phyloP scores from a whole-genome alignment of 2,888 invertebrate genomes.

The Ormyrus labotus region DNA sequence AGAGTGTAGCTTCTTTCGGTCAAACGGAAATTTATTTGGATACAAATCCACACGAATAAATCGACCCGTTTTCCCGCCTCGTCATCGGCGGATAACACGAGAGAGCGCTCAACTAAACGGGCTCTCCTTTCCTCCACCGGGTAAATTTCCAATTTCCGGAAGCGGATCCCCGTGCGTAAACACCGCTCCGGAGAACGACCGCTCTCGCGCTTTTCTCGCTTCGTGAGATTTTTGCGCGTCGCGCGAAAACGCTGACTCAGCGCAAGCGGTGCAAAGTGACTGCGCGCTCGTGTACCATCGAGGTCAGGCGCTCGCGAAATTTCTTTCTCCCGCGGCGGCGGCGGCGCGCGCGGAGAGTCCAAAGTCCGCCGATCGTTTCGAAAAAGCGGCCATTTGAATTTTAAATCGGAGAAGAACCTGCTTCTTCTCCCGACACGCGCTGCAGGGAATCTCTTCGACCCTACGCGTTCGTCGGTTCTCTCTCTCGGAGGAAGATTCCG shows the following conservation, averaged over 20 bases:
- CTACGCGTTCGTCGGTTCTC: not conserved
- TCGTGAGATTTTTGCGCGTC: not conserved
- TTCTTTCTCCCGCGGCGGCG: slow-evolving; percentile 26
- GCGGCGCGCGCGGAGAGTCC: not conserved
- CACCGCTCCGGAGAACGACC: not conserved
- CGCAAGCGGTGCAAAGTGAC: not conserved
- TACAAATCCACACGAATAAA: no score
- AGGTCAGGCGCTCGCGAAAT: slow-evolving; percentile 50
- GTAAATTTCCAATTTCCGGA: not conserved
- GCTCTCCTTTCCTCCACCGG: no score
- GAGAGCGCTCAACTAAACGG: no score
- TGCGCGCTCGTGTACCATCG: slow-evolving; percentile 20
- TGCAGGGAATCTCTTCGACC: no score
- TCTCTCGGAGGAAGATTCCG: not conserved
- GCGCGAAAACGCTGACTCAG: slow-evolving; percentile 29
- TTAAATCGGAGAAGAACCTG: not conserved
- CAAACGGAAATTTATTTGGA: no score
- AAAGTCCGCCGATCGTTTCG: not conserved
- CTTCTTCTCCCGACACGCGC: no score
- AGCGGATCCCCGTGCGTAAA: not conserved
- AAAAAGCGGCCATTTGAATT: no score
- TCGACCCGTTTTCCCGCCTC: no score
- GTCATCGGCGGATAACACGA: no score
- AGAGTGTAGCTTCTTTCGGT: no score
- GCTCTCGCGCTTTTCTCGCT: no score